Base-by-base conservation (phyloP, 1,140 invertebrate species). In the Gerris buenoi region DNA sequence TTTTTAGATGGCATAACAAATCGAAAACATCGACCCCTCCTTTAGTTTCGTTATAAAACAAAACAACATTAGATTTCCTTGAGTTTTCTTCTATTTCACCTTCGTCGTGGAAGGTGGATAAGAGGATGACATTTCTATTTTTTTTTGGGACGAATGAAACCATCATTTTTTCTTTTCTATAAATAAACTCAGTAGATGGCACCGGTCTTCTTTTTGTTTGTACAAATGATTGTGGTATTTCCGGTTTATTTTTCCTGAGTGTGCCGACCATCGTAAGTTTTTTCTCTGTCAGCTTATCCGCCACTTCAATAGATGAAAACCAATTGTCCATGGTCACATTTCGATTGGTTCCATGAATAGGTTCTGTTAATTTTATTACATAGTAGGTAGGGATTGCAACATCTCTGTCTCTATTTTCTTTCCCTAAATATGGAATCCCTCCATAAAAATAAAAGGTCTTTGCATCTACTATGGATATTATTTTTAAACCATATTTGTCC, bases 241-340 rank as follows among this genome's bases (percentile, higher is more conserved):
- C 70, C 65, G 68, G 71, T 74, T 79, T 79, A 68, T 80, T 79
- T 74, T 77, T 79, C 68, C 72, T 75, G 58, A 81, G 63, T 18
- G 79, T 80, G 22, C 68, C 68, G 15, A 70, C 69, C 25, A 68
- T 65, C 14, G 69, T 70, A 13, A 70, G 66, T 18, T 65, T 46
- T 56, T 27, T 67, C 25, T 70, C 57, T 2, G 15, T 2, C 0
- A 70, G 29, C n/a, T 63, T 62, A 23, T 68, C 67, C 27, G 74
- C 69, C 29, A 78, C 68, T 22, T 65, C 58, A 5, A 65, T 1
- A 27, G 66, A 70, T 22, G 59, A 68, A 57, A 68, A n/a, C n/a
- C n/a, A n/a, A n/a, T n/a, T n/a, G n/a, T n/a, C n/a, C n/a, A n/a
- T n/a, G n/a, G n/a, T n/a, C n/a, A n/a, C n/a, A n/a, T n/a, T n/a